Evolutionary conservation across 2,888 invertebrate genomes (phyloP).

Genomic region (Xestia rhomboidea): DNA sequence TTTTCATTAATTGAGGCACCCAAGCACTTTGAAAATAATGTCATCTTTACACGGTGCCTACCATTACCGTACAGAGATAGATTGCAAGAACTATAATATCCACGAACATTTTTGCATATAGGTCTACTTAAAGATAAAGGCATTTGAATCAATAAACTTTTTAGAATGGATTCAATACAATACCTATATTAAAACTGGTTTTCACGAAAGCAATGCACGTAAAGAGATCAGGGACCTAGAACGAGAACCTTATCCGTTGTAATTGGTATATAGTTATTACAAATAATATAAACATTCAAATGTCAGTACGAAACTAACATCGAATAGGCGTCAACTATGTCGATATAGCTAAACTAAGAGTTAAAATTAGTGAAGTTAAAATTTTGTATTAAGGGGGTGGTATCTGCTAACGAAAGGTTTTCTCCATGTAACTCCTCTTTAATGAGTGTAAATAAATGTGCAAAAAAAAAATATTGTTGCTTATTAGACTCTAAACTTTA

Average conservation of each 20-base stretch:
- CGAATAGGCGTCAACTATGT: slow-evolving; percentile 25
- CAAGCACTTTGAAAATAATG: background rate
- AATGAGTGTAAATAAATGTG: no score
- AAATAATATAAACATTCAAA: slow-evolving; percentile 19
- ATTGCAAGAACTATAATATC: background rate
- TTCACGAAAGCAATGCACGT: slow-evolving; percentile 1
- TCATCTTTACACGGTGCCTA: background rate
- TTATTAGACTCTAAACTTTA: no score
- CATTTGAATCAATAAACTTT: slow-evolving; percentile 1
- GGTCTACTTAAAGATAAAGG: background rate
- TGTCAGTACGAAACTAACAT: slow-evolving; percentile 4
- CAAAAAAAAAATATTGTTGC: no score
- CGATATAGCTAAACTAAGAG: slow-evolving; percentile 12
- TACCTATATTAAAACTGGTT: slow-evolving; percentile 8
- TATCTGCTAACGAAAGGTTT: no score
- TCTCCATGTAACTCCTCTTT: no score
- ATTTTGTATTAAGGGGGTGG: background rate
- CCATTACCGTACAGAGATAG: background rate
- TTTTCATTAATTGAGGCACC: background rate
- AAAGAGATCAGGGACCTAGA: slow-evolving; percentile 21
- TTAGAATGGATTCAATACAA: background rate
- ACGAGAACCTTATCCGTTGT: slow-evolving; percentile 19
- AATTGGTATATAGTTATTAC: background rate
- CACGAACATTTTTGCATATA: background rate
- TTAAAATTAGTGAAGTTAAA: slow-evolving; percentile 1